These are phyloP conservation scores for Epistrophe eligans DNA, from an alignment of 2,888 invertebrate genomes.

Conservation along the genomic window DNA sequence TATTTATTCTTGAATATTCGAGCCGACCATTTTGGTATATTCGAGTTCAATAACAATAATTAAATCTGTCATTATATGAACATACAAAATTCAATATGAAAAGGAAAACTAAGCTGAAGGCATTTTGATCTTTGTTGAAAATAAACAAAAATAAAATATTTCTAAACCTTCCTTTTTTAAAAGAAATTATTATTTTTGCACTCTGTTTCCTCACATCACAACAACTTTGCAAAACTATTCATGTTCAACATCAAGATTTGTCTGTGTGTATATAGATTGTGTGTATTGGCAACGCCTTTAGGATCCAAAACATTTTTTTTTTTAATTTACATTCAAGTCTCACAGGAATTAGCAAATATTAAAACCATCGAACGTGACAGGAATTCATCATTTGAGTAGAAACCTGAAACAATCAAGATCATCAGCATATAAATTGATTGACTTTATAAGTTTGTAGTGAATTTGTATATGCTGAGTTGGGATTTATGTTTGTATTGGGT, in stretches of 20 bases:
- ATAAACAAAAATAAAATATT: too few species aligned
- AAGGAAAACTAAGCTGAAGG: too few species aligned
- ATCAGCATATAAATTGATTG: constrained; percentile 74
- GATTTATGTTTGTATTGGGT: background rate
- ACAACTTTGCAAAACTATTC: background rate
- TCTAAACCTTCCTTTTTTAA: too few species aligned
- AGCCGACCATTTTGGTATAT: too few species aligned
- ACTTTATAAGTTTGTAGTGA: constrained; percentile 26
- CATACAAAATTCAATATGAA: too few species aligned
- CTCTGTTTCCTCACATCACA: background rate
- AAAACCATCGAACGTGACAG: constrained; percentile 68
- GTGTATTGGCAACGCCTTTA: constrained; percentile 55
- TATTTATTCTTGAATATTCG: too few species aligned
- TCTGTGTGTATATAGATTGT: background rate
- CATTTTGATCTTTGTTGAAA: too few species aligned
- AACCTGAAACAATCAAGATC: constrained; percentile 72
- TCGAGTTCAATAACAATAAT: too few species aligned
- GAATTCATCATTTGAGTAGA: constrained; percentile 39
- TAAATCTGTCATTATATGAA: too few species aligned
- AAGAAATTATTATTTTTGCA: background rate
- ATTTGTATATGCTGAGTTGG: too few species aligned
- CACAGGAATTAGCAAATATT: constrained; percentile 68
- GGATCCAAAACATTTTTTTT: constrained; percentile 35
- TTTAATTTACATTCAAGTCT: constrained; percentile 71
- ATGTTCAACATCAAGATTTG: background rate